phyloP scores from a whole-genome alignment of 2,113 vertebrate genomes.

The Hylia prasina region DNA sequence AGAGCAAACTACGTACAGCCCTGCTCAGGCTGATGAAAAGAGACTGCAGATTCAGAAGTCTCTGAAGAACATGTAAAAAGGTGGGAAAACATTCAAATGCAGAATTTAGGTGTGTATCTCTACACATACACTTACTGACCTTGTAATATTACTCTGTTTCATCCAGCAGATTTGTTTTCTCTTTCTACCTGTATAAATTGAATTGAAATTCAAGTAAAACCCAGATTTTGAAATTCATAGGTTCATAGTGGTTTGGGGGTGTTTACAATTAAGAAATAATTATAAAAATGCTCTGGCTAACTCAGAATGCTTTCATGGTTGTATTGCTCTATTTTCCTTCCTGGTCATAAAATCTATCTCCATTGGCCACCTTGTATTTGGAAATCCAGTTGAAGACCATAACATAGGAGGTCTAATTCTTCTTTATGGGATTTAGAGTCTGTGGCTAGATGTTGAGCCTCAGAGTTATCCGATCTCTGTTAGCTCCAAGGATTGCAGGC shows the following conservation, averaged over 20 bases:
- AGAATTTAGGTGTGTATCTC: not conserved
- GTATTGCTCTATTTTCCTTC: not conserved
- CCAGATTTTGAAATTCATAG: not conserved
- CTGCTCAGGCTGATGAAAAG: not conserved
- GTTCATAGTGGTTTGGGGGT: not conserved
- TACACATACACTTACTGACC: not conserved
- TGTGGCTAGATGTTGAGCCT: not conserved
- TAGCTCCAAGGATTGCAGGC: not conserved
- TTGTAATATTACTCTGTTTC: not conserved
- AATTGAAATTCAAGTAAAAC: not conserved
- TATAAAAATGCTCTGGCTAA: not conserved
- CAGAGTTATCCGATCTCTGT: not conserved
- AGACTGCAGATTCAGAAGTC: not conserved
- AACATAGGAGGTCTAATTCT: not conserved
- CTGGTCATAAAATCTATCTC: not conserved
- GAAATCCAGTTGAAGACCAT: not conserved
- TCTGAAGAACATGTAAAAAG: not conserved
- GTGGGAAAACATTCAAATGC: not conserved
- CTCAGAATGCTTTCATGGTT: not conserved
- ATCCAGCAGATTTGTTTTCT: not conserved
- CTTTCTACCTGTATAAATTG: not conserved
- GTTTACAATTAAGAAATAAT: not conserved
- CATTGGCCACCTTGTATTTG: not conserved
- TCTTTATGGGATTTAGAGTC: not conserved
- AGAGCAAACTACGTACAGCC: not conserved